Conservation (phyloP, 1,140 invertebrate genomes). For the Heliconius himera region DNA sequence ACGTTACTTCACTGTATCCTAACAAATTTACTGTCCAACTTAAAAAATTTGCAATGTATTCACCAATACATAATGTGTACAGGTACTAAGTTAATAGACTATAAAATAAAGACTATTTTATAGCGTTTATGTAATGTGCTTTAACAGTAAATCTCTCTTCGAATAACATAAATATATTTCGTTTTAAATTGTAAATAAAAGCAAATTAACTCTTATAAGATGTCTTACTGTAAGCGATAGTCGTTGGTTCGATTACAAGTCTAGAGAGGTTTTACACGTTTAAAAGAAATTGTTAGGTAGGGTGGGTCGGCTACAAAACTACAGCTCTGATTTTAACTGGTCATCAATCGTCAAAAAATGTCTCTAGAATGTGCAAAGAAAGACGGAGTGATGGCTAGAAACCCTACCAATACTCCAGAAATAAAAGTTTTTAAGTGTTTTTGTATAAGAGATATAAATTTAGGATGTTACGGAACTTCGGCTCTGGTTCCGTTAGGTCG, state of each 20-base stretch:
- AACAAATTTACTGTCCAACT: not conserved
- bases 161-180: not conserved
- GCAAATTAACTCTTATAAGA: not conserved
- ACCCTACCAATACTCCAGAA: too few relatives aligned
- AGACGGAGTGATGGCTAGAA: too few relatives aligned
- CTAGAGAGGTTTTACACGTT: too few relatives aligned
- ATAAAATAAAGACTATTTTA: not conserved
- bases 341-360: too few relatives aligned
- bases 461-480: too few relatives aligned
- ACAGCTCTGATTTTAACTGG: too few relatives aligned
- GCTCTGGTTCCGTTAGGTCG: too few relatives aligned
- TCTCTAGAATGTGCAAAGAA: too few relatives aligned
- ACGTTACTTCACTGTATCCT: conserved; percentile 1
- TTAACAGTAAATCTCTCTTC: not conserved
- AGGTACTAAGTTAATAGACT: not conserved
- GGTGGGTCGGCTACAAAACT: too few relatives aligned
- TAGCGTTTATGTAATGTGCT: not conserved
- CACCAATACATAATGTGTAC: not conserved
- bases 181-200: not conserved
- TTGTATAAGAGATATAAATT: too few relatives aligned
- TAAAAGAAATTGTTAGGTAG: too few relatives aligned
- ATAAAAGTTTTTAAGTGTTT: too few relatives aligned
- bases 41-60: conserved; percentile 1
- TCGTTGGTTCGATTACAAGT: not conserved
- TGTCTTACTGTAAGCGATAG: not conserved